These are phyloP conservation scores for Tetrapedia diversipes DNA, from an alignment of 2,888 invertebrate species.

Conservation along the genomic window DNA sequence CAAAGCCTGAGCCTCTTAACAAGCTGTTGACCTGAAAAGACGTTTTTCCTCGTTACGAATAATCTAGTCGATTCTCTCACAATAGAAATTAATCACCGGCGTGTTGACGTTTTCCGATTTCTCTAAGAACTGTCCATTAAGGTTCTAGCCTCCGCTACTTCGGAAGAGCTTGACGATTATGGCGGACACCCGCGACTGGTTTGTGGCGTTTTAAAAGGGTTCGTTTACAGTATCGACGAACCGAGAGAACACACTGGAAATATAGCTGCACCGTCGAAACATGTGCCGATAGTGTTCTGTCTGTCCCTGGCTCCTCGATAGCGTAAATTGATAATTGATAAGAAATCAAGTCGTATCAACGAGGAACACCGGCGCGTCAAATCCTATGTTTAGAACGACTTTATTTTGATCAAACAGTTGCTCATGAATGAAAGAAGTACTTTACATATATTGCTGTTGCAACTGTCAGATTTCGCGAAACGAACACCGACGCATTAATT, in stretches of 20 bases:
- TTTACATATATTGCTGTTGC: background rate
- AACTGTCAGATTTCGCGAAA: background rate
- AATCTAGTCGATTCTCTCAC: constrained; percentile 5
- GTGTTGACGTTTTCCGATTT: background rate
- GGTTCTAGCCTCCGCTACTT: too few species aligned
- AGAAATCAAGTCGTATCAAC: too few species aligned
- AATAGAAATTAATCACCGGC: constrained; percentile 31
- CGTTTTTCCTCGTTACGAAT: background rate
- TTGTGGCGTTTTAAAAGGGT: too few species aligned
- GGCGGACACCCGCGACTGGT: too few species aligned
- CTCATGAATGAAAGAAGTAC: too few species aligned
- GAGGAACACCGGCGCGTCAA: too few species aligned
- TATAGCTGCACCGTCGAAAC: too few species aligned
- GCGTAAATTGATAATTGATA: too few species aligned
- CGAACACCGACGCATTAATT: background rate
- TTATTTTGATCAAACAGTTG: background rate
- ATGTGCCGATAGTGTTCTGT: too few species aligned
- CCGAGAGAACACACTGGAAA: too few species aligned
- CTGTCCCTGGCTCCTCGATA: too few species aligned
- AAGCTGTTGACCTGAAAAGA: constrained; percentile 31
- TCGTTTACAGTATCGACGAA: background rate
- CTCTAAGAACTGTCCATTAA: background rate
- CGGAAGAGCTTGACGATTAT: too few species aligned
- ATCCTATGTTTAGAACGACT: background rate
- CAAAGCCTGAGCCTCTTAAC: background rate